A percentile compares a stretch with the other conserved stretches of the same genome.
Evolutionary conservation across 92 coral and sea anemone species (phyloP).

Genomic region (Paragorgia papillata): DNA sequence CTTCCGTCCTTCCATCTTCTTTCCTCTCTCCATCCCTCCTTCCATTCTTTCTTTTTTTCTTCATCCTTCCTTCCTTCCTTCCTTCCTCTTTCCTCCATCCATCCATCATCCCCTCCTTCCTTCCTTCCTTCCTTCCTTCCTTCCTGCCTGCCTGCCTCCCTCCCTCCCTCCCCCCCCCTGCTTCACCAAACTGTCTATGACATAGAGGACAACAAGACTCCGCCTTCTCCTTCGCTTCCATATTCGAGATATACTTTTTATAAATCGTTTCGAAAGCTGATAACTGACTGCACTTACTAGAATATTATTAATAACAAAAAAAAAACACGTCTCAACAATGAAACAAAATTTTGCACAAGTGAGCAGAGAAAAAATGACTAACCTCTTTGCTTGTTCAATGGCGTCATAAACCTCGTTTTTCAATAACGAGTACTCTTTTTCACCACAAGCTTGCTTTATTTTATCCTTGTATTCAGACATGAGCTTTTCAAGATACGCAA

Average conservation of each 20-base stretch:
- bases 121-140: not conserved
- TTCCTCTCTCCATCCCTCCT: not conserved
- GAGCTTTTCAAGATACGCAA: conserved; percentile 63
- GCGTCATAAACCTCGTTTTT: conserved; percentile 58
- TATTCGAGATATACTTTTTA: conserved; percentile 80
- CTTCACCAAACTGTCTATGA: conserved; percentile 73
- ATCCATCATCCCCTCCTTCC: too few relatives aligned
- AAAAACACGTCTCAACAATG: too few relatives aligned
- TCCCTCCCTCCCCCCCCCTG: too few relatives aligned
- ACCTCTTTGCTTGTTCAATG: conserved; percentile 60
- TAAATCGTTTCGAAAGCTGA: conserved; percentile 90
- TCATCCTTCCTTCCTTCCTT: not conserved
- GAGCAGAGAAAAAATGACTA: not conserved
- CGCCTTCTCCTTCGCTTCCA: conserved; percentile 71
- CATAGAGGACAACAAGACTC: conserved; percentile 91
- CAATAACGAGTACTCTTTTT: conserved; percentile 74
- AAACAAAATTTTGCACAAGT: too few relatives aligned
- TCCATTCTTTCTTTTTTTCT: not conserved
- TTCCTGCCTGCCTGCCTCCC: not conserved
- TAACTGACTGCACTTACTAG: conserved; percentile 77
- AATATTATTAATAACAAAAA: not conserved
- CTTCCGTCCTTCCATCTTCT: too few relatives aligned
- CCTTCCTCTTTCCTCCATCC: too few relatives aligned
- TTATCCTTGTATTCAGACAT: conserved; percentile 59
- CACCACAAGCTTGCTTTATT: conserved; percentile 86